Base-by-base conservation (phyloP, 2,888 invertebrate species). In the Meiosimyza decipiens region DNA sequence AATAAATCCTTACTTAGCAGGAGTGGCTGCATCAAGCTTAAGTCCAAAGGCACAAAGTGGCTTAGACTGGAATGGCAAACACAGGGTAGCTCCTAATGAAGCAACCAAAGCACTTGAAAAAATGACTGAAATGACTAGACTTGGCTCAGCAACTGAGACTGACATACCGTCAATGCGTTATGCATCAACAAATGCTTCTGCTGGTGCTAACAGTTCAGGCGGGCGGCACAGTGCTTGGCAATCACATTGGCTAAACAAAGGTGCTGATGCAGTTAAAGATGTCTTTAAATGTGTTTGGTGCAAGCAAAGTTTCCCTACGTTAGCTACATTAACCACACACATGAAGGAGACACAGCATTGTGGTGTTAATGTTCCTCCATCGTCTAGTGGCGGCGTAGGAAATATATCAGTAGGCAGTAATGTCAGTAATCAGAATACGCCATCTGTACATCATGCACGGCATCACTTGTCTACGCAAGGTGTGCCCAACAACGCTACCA, bases 271-370 rank as follows among this genome's bases (percentile, higher is more conserved):
- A 82, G 97, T 97, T 18, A 95, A 96, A 87, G 97, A 98, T 84
- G 98, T 98, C 49, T 91, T 98, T 50, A 96, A 98, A 86, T 98
- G 98, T 87, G 98, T 98, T 55, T 98, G 98, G 95, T 98, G 98
- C 87, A 97, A 98, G 86, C 96, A 97, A 85, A 97, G 97, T 82
- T 98, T 98, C 85, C 95, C 95, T 74, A 95, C 97, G 50, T 88
- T 98, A 63, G 97, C 97, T 1, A 95, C 97, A 76, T 91, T 98
- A 88, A 98, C 98, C 6, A 92, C 95, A 62, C 98, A 98, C 88
- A 98, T 98, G 98, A 98, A 98, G 88, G 97, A 98, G 88, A 97
- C 98, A 0, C 97, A 98, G 84, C 97, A 98, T 83, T 98, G 98
- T 79, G 95, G 95, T 50, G 95, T 95, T 0, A 95, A 93, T 81